These are phyloP conservation scores for Pangasius sanitwongsei DNA, from an alignment of 2,797 vertebrate species.

Conservation along the genomic window DNA sequence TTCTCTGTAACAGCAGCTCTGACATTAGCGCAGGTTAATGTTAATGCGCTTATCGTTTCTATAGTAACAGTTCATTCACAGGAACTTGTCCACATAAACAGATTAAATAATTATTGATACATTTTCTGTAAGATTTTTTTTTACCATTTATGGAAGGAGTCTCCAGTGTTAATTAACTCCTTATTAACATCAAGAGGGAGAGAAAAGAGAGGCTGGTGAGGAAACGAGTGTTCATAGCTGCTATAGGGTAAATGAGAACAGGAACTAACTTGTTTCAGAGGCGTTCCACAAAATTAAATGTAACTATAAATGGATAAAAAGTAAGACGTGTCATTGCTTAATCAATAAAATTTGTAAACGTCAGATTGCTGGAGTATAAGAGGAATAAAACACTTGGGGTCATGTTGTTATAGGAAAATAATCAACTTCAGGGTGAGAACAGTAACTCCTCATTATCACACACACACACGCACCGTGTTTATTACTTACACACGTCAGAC, in stretches of 20 bases:
- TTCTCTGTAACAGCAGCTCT: background rate
- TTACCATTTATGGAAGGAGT: background rate
- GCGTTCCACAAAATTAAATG: background rate
- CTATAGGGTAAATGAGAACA: background rate
- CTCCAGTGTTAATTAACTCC: background rate
- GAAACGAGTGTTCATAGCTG: background rate
- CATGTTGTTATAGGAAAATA: background rate
- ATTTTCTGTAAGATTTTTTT: background rate
- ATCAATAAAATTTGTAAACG: background rate
- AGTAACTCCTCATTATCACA: background rate
- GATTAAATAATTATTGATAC: background rate
- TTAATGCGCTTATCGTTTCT: background rate
- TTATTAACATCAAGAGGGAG: background rate
- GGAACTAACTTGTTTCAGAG: background rate
- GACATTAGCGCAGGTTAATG: background rate
- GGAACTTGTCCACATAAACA: background rate
- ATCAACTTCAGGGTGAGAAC: background rate
- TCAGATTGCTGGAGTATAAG: background rate
- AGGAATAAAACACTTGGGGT: background rate
- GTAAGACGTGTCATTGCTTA: background rate
- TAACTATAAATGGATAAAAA: background rate
- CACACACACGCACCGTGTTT: background rate
- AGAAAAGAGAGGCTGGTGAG: background rate
- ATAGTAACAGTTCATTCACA: background rate
- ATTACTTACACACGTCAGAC: background rate